phyloP scores from a whole-genome alignment of 2,113 vertebrate species.

The Baryphthengus martii region DNA sequence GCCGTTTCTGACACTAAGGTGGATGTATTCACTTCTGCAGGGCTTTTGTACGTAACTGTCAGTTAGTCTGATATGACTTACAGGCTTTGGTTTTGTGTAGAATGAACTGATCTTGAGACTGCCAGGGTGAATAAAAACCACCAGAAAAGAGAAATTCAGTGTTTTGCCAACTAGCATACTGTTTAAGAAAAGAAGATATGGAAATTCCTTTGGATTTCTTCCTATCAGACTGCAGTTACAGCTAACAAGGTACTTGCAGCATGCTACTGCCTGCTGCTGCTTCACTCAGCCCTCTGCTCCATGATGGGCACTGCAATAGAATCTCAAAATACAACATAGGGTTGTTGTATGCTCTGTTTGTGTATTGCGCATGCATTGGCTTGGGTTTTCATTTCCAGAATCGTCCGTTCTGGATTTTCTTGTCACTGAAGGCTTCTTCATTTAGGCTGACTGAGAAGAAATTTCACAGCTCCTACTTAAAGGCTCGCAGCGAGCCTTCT shows the following conservation, averaged over 20 bases:
- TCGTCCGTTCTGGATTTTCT: background rate
- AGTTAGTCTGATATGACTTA: background rate
- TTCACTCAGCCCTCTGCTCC: background rate
- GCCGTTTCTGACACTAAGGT: background rate
- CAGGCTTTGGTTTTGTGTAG: background rate
- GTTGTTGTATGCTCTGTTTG: background rate
- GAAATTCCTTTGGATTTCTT: background rate
- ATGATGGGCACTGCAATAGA: background rate
- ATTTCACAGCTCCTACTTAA: background rate
- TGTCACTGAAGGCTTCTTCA: background rate
- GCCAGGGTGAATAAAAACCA: accelerated
- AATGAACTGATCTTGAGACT: background rate
- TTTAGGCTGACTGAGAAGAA: background rate
- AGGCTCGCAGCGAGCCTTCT: background rate
- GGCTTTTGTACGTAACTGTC: background rate
- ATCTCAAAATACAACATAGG: background rate
- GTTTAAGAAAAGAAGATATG: background rate
- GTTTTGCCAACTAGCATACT: background rate
- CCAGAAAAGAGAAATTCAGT: background rate
- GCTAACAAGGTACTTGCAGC: background rate
- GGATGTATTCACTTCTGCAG: background rate
- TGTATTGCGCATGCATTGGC: background rate
- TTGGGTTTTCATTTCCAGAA: background rate
- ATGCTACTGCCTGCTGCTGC: background rate
- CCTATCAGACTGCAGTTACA: background rate